Conservation (phyloP, 2,113 vertebrate species). For the Cyprinodon brontotheroides region DNA sequence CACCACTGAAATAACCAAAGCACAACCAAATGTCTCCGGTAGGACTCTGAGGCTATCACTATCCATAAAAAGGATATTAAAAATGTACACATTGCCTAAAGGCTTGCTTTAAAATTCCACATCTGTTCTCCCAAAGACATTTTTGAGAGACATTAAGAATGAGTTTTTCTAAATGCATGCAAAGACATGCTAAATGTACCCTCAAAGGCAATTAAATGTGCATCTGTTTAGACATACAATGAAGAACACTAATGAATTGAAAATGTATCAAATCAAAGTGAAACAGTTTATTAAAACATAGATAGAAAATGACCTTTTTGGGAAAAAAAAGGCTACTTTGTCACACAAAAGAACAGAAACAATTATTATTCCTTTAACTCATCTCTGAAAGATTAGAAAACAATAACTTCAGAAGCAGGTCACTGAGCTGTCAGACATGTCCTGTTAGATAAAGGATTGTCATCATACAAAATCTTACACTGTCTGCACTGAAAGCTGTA, state of each 20-base stretch:
- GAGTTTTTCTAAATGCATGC: slow-evolving; percentile 35
- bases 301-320: slow-evolving; percentile 8
- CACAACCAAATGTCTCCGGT: slow-evolving; percentile 57
- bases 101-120: slow-evolving; percentile 60
- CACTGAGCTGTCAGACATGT: neutral
- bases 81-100: slow-evolving; percentile 72
- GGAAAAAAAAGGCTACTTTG: neutral
- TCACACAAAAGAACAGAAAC: neutral
- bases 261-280: slow-evolving; percentile 18
- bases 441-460: neutral
- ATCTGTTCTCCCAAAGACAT: slow-evolving; percentile 44
- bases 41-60: slow-evolving; percentile 66
- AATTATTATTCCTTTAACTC: neutral
- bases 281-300: slow-evolving; percentile 12
- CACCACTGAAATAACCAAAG: slow-evolving; percentile 65
- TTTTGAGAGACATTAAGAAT: slow-evolving; percentile 28
- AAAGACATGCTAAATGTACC: slow-evolving; percentile 24
- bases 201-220: slow-evolving; percentile 38
- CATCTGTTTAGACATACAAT: slow-evolving; percentile 13
- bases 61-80: slow-evolving; percentile 77
- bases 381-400: neutral
- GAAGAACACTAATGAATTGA: slow-evolving; percentile 25
- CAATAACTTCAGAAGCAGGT: neutral
- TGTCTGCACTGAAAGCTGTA: neutral
- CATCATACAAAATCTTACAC: neutral